These are phyloP conservation scores for Eurystomus gularis DNA, from an alignment of 2,113 vertebrate genomes.

Conservation along the genomic window DNA sequence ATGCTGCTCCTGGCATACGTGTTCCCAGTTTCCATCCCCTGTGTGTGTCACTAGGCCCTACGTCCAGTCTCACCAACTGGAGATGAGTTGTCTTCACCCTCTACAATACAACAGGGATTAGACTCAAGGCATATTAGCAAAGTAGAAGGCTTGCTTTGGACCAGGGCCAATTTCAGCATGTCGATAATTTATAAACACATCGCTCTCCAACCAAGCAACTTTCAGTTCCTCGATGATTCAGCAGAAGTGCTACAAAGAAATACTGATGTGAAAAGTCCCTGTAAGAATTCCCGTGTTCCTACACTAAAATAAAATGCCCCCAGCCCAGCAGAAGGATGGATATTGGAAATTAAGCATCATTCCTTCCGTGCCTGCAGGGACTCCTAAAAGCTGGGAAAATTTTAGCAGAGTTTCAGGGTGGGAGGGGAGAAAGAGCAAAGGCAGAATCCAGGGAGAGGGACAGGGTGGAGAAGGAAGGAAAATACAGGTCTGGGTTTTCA, in stretches of 20 bases:
- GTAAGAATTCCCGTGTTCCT: background rate
- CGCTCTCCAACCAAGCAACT: constrained; percentile 27
- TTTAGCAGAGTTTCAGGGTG: background rate
- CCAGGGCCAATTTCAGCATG: background rate
- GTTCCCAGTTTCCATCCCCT: background rate
- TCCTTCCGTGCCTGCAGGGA: background rate
- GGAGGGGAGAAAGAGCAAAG: background rate
- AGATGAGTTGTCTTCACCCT: background rate
- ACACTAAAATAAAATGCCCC: constrained; percentile 6
- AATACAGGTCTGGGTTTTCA: background rate
- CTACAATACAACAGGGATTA: background rate
- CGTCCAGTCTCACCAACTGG: background rate
- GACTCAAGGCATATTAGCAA: background rate
- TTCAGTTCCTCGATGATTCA: constrained; percentile 58
- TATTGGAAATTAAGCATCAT: background rate
- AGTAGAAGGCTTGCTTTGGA: constrained; percentile 27
- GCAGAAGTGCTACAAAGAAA: constrained; percentile 26
- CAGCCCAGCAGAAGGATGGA: background rate
- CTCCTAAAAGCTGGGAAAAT: background rate
- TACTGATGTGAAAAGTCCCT: constrained; percentile 1
- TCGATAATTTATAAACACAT: background rate
- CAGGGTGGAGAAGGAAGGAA: background rate
- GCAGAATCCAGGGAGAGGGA: background rate
- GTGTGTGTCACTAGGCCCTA: background rate
- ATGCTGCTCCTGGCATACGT: background rate